These are phyloP conservation scores for Danio kyathit DNA, from an alignment of 2,797 vertebrate species.

Conservation along the genomic window DNA sequence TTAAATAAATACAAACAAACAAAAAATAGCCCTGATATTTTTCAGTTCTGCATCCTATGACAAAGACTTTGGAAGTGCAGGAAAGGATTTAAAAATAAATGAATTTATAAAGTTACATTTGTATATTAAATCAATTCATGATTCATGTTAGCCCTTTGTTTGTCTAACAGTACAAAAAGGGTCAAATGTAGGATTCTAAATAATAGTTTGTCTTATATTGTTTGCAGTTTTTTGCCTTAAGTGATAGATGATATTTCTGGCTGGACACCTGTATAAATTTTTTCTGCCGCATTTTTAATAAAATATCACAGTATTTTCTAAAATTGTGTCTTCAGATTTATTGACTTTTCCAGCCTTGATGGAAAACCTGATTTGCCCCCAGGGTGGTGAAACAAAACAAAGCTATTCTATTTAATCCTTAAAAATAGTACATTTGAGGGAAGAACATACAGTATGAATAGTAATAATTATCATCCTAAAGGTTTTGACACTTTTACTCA, in stretches of 20 bases:
- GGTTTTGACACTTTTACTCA: background rate
- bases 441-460: no score
- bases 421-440: background rate
- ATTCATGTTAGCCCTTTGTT: slow-evolving; percentile 86
- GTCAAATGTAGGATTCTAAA: slow-evolving; percentile 80
- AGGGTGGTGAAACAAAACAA: background rate
- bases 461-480: background rate
- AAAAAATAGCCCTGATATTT: slow-evolving; percentile 74
- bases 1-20: slow-evolving; percentile 69
- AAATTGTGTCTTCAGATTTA: slow-evolving; percentile 73
- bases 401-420: background rate
- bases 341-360: slow-evolving; percentile 17
- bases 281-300: slow-evolving; percentile 99
- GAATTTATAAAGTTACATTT: slow-evolving; percentile 78
- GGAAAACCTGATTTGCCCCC: background rate
- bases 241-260: slow-evolving; percentile 95
- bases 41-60: slow-evolving; percentile 81
- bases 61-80: slow-evolving; percentile 62
- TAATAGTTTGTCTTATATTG: slow-evolving; percentile 85
- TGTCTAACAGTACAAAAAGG: slow-evolving; percentile 83
- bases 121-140: slow-evolving; percentile 80
- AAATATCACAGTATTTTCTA: slow-evolving; percentile 99
- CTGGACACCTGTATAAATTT: slow-evolving; percentile 97
- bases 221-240: slow-evolving; percentile 96
- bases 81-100: slow-evolving; percentile 59